These are phyloP conservation scores for Ichneumoninae sp. DNA, from an alignment of 2,888 invertebrate species.

Conservation along the genomic window DNA sequence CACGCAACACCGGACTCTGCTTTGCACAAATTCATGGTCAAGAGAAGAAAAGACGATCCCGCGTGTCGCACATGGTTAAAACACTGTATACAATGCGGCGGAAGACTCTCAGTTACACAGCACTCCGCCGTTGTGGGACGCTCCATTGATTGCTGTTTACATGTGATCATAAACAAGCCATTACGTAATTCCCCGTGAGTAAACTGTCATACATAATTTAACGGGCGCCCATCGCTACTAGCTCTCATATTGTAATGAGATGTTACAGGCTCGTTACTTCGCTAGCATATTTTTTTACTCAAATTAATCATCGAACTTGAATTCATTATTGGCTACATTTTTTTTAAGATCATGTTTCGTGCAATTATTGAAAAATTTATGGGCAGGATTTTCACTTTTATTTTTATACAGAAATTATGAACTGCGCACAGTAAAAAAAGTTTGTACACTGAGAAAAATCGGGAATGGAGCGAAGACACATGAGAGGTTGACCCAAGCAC, in stretches of 20 bases:
- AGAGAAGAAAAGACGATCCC: constrained; percentile 27
- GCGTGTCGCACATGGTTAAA: not conserved
- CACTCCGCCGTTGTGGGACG: constrained; percentile 51
- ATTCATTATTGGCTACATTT: not conserved
- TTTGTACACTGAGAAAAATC: not conserved
- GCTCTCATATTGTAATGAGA: constrained; percentile 14
- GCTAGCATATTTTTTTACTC: not conserved
- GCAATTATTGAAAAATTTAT: too few species aligned
- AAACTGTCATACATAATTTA: constrained; percentile 77
- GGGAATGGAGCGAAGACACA: too few species aligned
- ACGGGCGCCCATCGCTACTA: constrained; percentile 45
- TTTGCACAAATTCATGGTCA: constrained; percentile 70
- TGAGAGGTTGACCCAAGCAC: too few species aligned
- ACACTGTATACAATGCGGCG: not conserved
- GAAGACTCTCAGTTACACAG: not conserved
- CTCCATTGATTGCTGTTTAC: constrained; percentile 79
- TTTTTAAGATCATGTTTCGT: not conserved
- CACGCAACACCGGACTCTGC: constrained; percentile 51
- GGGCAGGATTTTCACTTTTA: too few species aligned
- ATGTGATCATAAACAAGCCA: constrained; percentile 79
- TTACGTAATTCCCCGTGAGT: constrained; percentile 77
- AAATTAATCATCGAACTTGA: not conserved
- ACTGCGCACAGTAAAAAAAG: not conserved
- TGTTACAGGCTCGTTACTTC: not conserved
- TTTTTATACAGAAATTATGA: not conserved